A percentile compares a stretch with the other conserved stretches of the same genome.
These are phyloP conservation scores for Micromussa lordhowensis DNA, from an alignment of 92 coral and sea anemone genomes.

Conservation along the genomic window DNA sequence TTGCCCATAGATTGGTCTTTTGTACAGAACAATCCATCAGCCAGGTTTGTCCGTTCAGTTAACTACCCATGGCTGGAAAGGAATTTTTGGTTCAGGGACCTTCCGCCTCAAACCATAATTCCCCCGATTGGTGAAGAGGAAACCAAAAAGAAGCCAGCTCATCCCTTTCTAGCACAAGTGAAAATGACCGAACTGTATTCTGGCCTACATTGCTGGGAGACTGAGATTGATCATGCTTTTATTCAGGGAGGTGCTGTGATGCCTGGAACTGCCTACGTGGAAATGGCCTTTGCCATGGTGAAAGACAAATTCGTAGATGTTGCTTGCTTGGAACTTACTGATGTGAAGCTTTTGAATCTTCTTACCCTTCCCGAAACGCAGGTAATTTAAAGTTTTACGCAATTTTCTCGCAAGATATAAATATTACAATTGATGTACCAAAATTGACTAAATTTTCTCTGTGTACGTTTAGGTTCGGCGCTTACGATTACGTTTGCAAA, in stretches of 20 bases:
- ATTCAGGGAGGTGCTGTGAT: slow-evolving; percentile 80
- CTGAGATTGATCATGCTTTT: slow-evolving; percentile 87
- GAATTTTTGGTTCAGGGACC: slow-evolving; percentile 73
- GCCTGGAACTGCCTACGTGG: slow-evolving; percentile 86
- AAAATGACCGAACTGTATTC: slow-evolving; percentile 73
- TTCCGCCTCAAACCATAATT: slow-evolving; percentile 35
- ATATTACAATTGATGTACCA: slow-evolving; percentile 22
- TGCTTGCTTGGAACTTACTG: slow-evolving; percentile 53
- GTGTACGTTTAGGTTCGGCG: slow-evolving; percentile 30
- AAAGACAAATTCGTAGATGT: slow-evolving; percentile 62
- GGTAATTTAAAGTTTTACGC: slow-evolving; percentile 14
- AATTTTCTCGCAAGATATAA: not conserved
- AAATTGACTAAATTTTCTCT: not conserved
- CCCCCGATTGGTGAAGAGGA: not conserved
- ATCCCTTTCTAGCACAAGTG: slow-evolving; percentile 69
- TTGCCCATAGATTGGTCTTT: slow-evolving; percentile 53
- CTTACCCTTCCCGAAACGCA: slow-evolving; percentile 79
- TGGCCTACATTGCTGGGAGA: slow-evolving; percentile 84
- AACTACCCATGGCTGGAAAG: slow-evolving; percentile 73
- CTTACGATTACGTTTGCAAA: slow-evolving; percentile 66
- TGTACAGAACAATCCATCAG: slow-evolving; percentile 41
- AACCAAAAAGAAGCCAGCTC: slow-evolving; percentile 4
- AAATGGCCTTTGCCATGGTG: slow-evolving; percentile 91
- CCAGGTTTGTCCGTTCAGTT: slow-evolving; percentile 52
- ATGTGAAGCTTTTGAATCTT: slow-evolving; percentile 73